Conservation (phyloP, 2,797 vertebrate species). For the Ibycter americanus region DNA sequence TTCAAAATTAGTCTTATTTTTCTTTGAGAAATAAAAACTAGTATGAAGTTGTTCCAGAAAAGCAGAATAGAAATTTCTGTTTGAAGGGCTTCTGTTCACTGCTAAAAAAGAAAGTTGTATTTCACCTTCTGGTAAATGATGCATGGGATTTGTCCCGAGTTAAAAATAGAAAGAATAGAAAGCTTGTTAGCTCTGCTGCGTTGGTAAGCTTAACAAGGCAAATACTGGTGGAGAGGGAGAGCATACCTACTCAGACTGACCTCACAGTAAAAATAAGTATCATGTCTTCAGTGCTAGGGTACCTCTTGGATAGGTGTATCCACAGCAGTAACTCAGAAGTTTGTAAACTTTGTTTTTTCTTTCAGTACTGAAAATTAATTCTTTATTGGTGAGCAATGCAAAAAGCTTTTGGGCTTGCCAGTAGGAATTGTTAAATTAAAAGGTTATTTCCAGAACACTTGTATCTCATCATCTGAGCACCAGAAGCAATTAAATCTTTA, state of each 20-base stretch:
- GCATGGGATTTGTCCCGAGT: neutral
- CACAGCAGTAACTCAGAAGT: neutral
- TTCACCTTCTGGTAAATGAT: neutral
- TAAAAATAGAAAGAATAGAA: neutral
- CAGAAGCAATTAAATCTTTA: conserved; percentile 47
- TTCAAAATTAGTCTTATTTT: neutral
- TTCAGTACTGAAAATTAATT: neutral
- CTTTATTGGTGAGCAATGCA: neutral
- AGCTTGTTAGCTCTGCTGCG: neutral
- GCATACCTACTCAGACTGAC: neutral
- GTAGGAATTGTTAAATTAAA: conserved; percentile 50
- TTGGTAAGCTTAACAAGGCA: neutral
- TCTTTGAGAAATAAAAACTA: neutral
- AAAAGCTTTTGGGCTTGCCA: neutral
- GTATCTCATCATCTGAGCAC: conserved; percentile 25
- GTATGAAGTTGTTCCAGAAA: neutral
- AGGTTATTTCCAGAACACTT: conserved; percentile 41
- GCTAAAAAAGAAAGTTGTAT: neutral
- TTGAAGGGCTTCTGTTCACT: neutral
- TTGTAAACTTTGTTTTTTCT: neutral
- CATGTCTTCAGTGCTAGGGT: neutral
- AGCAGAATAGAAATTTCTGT: neutral
- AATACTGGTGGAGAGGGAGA: neutral
- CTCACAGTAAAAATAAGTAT: neutral
- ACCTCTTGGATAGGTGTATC: neutral